Evolutionary conservation across 2,888 invertebrate genomes (phyloP), one percentile per base, ranked within the genome.

Genomic region (Plagiodera versicolora): DNA sequence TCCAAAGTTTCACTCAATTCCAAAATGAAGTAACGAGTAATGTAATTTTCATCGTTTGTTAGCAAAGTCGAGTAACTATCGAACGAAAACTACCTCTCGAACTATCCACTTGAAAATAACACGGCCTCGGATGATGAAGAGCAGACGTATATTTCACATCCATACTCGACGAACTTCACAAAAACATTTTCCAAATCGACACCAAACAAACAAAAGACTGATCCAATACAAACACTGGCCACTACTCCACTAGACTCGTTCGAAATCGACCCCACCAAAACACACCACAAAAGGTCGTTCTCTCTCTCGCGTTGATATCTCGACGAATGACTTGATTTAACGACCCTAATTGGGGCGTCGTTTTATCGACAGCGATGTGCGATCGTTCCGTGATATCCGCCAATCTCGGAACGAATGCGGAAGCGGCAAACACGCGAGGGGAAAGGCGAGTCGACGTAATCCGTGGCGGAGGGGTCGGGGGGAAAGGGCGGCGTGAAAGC

Each of bases 141-240:
- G 65, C 52, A 67, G 62, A 60, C 63, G 67, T 48, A 63, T 71
- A 70, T 62, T 75, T 75, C 66, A 73, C 73, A 70, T 75, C 75
- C 75, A 75, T 75, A 60, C 16, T 44, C 10, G 24, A 45, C 5
- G 24, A 17, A 17, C 18, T 16, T 8, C 28, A 39, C 47, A 16
- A 35, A 39, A 16, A 24, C 24, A 24, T 24, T 24, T 17, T n/a
- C 24, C 32, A 14, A 11, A 16, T 9, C 17, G 10, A n/a, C 16
- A 28, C 30, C 30, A 17, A 24, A 24, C 50, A 19, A 32, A 11
- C 39, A 39, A 39, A 39, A 39, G 39, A 39, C 39, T n/a, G 35
- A 32, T 8, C 32, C 50, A 32, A 51, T 39, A 39, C 39, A 39
- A 39, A 39, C 39, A 39, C 14, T 14, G 6, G 2, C 39, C 14